Percentiles rank a stretch among this genome's conserved stretches.
phyloP scores from a whole-genome alignment of 1,140 invertebrate genomes.

The Eumeta japonica region DNA sequence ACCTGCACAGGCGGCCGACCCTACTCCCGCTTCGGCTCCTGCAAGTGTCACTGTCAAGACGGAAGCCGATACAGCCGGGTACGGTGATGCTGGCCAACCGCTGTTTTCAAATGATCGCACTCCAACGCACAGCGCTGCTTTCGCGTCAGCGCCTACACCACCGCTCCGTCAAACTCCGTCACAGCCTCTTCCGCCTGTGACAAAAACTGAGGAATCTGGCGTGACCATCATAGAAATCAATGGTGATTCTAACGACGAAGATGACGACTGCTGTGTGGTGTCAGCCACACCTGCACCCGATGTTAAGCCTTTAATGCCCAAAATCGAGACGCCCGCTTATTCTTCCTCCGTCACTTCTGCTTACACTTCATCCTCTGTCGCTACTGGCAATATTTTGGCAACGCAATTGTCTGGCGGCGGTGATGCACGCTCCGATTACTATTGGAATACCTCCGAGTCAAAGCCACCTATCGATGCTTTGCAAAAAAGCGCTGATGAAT shows the following conservation, averaged over 20 bases:
- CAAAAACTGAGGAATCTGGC: constrained; percentile 30
- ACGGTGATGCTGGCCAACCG: constrained; percentile 10
- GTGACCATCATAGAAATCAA: constrained; percentile 48
- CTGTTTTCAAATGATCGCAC: constrained; percentile 8
- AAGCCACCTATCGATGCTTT: constrained; percentile 40
- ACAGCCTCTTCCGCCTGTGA: constrained; percentile 26
- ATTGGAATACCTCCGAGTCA: constrained; percentile 46
- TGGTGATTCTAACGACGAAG: constrained; percentile 48
- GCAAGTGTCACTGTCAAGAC: constrained; percentile 34
- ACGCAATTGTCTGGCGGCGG: not conserved
- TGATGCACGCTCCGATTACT: not conserved
- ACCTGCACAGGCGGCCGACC: constrained; percentile 5
- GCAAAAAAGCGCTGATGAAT: constrained; percentile 47
- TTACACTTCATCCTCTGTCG: not conserved
- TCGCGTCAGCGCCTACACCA: constrained; percentile 2
- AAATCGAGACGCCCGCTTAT: constrained; percentile 23
- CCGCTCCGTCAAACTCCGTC: not conserved
- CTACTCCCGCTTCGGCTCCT: constrained; percentile 24
- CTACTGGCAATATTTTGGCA: too few relatives aligned
- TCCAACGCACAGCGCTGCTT: constrained; percentile 6
- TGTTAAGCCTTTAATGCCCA: constrained; percentile 34
- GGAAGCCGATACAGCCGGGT: constrained; percentile 22
- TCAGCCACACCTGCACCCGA: constrained; percentile 44
- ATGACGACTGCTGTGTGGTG: constrained; percentile 50
- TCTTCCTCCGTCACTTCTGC: not conserved